Conservation (phyloP, 2,888 invertebrate species). For the Acleris laterana region DNA sequence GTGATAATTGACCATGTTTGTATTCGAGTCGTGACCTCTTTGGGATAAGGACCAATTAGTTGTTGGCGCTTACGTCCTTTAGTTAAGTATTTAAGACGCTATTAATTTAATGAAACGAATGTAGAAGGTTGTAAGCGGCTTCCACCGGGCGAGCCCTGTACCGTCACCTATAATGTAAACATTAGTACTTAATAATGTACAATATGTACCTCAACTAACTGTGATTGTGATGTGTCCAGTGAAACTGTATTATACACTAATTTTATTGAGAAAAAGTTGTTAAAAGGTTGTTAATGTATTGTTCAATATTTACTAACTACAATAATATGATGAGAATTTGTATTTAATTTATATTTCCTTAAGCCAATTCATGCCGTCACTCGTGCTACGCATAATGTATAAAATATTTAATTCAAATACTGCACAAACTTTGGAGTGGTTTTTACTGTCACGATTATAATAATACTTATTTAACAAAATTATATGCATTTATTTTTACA, state of each 20-base stretch:
- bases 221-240: conserved; percentile 60
- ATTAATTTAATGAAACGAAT: conserved; percentile 6
- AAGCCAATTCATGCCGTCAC: too few relatives aligned
- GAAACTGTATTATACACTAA: conserved; percentile 36
- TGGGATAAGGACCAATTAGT: neutral
- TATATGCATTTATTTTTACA: too few relatives aligned
- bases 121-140: neutral
- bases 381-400: too few relatives aligned
- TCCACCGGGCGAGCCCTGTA: neutral
- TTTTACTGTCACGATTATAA: neutral
- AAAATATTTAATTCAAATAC: neutral
- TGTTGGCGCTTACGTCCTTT: neutral
- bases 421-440: conserved; percentile 11
- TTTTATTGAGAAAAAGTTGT: conserved; percentile 49
- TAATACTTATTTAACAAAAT: too few relatives aligned
- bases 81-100: conserved; percentile 5
- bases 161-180: conserved; percentile 3
- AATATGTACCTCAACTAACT: conserved; percentile 81
- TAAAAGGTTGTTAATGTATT: conserved; percentile 56
- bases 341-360: neutral
- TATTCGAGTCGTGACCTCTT: conserved; percentile 3
- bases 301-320: conserved; percentile 17
- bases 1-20: conserved; percentile 18
- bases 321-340: conserved; percentile 45
- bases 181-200: conserved; percentile 47